These are phyloP conservation scores for Gryllus bimaculatus DNA, from an alignment of 1,140 invertebrate species.

Conservation along the genomic window DNA sequence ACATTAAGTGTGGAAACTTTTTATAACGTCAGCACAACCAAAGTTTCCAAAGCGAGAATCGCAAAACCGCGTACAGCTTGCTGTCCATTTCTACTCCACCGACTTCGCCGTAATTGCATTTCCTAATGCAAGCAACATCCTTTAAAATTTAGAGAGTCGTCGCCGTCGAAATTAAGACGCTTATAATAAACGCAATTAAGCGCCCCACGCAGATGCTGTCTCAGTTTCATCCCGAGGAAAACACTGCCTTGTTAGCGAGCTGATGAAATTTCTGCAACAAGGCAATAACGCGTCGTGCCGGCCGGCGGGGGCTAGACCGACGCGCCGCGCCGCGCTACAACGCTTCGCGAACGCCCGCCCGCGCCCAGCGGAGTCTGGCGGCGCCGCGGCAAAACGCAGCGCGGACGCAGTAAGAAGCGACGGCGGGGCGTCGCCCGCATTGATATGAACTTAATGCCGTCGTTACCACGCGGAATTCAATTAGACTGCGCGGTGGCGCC, in stretches of 20 bases:
- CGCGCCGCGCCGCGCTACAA: too few species aligned
- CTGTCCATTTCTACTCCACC: background rate
- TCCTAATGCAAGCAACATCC: background rate
- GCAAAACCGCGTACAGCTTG: too few species aligned
- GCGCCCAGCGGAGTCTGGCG: too few species aligned
- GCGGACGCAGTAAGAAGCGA: background rate
- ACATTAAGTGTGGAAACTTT: too few species aligned
- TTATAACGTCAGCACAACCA: too few species aligned
- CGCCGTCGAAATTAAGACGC: background rate
- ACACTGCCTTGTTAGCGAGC: background rate
- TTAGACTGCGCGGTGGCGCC: background rate
- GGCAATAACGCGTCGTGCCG: background rate
- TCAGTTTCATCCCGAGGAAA: background rate
- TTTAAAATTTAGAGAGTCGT: background rate
- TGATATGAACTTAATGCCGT: constrained; percentile 4
- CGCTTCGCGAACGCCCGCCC: background rate
- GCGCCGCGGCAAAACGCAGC: background rate
- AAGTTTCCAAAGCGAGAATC: too few species aligned
- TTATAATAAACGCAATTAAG: constrained; percentile 2
- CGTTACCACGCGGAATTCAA: background rate
- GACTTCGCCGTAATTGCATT: background rate
- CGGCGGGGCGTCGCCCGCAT: background rate
- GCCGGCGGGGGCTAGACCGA: background rate
- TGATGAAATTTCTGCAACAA: constrained; percentile 5
- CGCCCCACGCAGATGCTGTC: background rate